A percentile compares a stretch with the other conserved stretches of the same genome.
Evolutionary conservation across 2,113 vertebrate genomes (phyloP).

Genomic region (Cynopterus brachyotis): DNA sequence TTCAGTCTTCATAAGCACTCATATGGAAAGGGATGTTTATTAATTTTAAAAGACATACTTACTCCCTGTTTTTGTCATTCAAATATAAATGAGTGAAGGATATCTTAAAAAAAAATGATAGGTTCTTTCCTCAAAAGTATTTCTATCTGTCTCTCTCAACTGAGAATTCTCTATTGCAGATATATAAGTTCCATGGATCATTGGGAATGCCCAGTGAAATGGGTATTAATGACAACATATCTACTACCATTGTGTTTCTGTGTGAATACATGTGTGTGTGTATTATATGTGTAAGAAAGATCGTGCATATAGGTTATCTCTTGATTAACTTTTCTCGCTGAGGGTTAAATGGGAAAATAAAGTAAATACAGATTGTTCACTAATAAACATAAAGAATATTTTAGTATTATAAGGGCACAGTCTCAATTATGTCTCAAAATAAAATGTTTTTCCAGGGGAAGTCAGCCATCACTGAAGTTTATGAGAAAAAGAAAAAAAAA

Average conservation of each 20-base stretch:
- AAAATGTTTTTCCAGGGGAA: not conserved
- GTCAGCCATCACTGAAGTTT: not conserved
- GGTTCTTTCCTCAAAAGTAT: not conserved
- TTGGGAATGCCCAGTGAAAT: not conserved
- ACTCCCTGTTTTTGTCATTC: not conserved
- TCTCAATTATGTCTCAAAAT: not conserved
- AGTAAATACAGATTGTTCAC: not conserved
- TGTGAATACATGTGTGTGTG: not conserved
- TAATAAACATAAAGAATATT: not conserved
- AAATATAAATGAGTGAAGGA: not conserved
- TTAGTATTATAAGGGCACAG: not conserved
- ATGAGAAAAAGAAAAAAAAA: not conserved
- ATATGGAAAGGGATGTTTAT: not conserved
- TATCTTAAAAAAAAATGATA: not conserved
- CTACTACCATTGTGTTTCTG: not conserved
- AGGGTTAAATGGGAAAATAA: not conserved
- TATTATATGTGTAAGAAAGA: not conserved
- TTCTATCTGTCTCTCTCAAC: not conserved
- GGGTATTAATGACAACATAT: not conserved
- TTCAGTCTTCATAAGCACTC: not conserved
- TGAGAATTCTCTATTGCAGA: not conserved
- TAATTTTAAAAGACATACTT: not conserved
- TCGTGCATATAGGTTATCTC: not conserved
- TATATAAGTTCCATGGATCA: not conserved
- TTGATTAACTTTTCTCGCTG: not conserved